Percentiles rank a stretch among this genome's conserved stretches.
Conservation (phyloP, 2,888 invertebrate genomes). For the Standfussiana lucernea region DNA sequence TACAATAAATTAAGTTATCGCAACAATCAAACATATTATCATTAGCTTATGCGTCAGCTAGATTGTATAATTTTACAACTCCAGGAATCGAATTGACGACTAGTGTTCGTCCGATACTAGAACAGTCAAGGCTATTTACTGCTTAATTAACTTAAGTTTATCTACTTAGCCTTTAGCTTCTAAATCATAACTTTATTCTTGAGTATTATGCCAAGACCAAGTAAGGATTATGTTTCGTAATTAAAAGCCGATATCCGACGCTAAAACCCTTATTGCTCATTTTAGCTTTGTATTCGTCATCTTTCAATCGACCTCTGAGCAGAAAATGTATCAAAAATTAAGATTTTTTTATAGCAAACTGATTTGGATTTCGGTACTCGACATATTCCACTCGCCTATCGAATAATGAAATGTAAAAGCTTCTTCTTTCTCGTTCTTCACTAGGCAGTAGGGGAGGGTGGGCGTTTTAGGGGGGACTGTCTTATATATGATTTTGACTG, state of each 20-base stretch:
- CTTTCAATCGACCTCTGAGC: background rate
- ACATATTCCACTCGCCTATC: background rate
- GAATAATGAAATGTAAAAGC: background rate
- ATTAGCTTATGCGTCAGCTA: constrained; percentile 5
- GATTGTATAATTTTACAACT: constrained; percentile 22
- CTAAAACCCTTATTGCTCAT: background rate
- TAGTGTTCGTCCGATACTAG: background rate
- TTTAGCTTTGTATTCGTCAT: background rate
- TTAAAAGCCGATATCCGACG: background rate
- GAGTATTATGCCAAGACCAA: background rate
- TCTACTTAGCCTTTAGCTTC: background rate
- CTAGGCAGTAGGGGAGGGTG: background rate
- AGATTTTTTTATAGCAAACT: background rate
- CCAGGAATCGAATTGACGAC: background rate
- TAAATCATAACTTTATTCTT: background rate
- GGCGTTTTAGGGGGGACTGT: background rate
- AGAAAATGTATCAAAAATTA: background rate
- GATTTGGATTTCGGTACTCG: background rate
- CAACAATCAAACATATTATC: background rate
- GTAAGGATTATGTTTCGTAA: background rate
- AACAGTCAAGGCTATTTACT: constrained; percentile 7
- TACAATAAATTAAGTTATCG: constrained; percentile 29
- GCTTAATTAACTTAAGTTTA: background rate
- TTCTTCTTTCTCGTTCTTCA: background rate
- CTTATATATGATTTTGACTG: background rate